Evolutionary conservation across 2,797 vertebrate species (phyloP), one percentile per base, ranked within the genome.

Genomic region (Aphelocoma californica): DNA sequence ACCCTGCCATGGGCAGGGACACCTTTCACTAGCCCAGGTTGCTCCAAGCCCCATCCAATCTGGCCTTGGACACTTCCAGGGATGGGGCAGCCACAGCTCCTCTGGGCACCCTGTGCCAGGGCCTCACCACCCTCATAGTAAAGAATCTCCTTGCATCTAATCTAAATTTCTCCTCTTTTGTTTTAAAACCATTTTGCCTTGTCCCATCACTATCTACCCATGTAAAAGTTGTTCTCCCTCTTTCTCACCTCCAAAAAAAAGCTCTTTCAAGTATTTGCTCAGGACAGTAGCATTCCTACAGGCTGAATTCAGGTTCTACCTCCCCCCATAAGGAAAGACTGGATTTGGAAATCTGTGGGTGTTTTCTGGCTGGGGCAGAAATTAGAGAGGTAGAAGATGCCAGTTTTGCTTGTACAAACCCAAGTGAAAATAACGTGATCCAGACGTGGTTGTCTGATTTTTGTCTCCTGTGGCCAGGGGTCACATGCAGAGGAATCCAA

Each of bases 1-100:
- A 2, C 9, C 13, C 20, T 64, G n/a, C 32, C 20, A 7, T 6
- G 15, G 7, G 1, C 14, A 64, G 11, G 36, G 23, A 32, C 9
- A 32, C 1, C 1, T 61, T 62, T 16, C 18, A 20, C 23, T 36
- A 2, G 2, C 5, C 15, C 48, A 28, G 7, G 4, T 2, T 54
- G 2, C 13, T 75, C 16, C 34, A 24, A 56, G 2, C 7, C 16
- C 26, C 0, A 0, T 69, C 56, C 48, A 25, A 0, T 14, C 36
- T 38, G 32, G 4, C 32, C 32, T 56, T 48, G 57, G 3, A 38
- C 14, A n/a, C 9, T 38, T 1, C 9, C 36, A 75, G 23, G 40
- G 11, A 29, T 38, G 23, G 4, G 16, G 9, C 36, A 62, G 11
- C 5, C 48, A 44, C 32, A 62, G 16, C 9, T 69, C 0, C 32